phyloP scores from a whole-genome alignment of 1,140 invertebrate genomes.

The Aporrectodea caliginosa region DNA sequence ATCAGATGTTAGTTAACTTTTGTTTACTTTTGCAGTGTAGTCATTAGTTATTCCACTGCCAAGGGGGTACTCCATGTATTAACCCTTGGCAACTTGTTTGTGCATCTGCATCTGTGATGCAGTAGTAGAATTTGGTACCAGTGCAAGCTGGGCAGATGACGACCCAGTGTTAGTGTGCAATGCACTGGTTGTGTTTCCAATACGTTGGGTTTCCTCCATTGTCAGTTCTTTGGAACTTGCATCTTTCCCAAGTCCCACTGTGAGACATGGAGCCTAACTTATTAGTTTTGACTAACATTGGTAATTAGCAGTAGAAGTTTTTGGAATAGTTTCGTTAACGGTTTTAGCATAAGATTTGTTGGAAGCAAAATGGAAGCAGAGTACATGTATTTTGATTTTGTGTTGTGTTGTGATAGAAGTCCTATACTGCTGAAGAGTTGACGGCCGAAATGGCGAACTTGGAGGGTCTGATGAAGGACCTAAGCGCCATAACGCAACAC shows the following conservation, averaged over 20 bases:
- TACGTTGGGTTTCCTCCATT: not conserved
- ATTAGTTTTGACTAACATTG: not conserved
- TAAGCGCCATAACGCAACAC: slow-evolving; percentile 81
- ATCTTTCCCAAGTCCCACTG: not conserved
- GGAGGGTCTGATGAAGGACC: slow-evolving; percentile 95
- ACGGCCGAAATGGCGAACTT: slow-evolving; percentile 97
- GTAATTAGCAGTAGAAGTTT: not conserved
- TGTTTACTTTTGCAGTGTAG: not conserved
- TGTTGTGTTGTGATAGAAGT: slow-evolving; percentile 40
- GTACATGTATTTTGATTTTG: too few relatives aligned
- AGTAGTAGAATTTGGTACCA: too few relatives aligned
- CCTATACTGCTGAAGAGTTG: slow-evolving; percentile 70
- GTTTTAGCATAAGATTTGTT: too few relatives aligned
- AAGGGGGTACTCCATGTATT: too few relatives aligned
- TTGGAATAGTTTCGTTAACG: not conserved
- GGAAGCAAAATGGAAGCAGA: too few relatives aligned
- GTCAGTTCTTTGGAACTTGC: not conserved
- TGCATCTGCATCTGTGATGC: not conserved
- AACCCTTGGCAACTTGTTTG: not conserved
- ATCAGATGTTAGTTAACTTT: not conserved
- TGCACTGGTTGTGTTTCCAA: not conserved
- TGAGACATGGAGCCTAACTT: not conserved
- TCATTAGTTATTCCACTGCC: too few relatives aligned
- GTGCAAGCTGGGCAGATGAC: too few relatives aligned
- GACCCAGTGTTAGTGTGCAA: not conserved